These are phyloP conservation scores for Thera britannica DNA, from an alignment of 2,888 invertebrate genomes.

Conservation along the genomic window DNA sequence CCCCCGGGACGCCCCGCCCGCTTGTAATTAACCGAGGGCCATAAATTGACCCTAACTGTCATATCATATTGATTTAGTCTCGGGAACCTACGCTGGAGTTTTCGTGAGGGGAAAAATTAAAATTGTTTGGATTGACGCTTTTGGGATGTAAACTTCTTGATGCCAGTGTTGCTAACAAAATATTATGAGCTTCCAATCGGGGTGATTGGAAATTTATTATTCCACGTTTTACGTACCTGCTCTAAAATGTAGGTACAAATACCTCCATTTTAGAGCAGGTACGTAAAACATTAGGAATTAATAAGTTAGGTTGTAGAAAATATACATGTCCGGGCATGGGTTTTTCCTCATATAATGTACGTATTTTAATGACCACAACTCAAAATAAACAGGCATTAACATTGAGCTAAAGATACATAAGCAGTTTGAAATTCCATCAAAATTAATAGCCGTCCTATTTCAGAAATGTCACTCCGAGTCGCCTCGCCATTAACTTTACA, in stretches of 20 bases:
- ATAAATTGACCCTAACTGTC: conserved; percentile 85
- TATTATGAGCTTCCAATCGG: not conserved
- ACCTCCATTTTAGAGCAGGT: not conserved
- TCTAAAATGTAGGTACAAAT: no score
- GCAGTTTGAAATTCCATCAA: conserved; percentile 17
- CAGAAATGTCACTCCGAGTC: conserved; percentile 20
- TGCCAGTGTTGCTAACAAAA: conserved; percentile 11
- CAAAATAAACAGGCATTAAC: conserved; percentile 4
- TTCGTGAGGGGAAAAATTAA: conserved; percentile 57
- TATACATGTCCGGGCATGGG: not conserved
- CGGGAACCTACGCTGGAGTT: conserved; percentile 64
- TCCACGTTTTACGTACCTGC: conserved; percentile 11
- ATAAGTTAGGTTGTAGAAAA: not conserved
- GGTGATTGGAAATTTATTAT: conserved; percentile 16
- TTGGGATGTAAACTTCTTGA: conserved; percentile 47
- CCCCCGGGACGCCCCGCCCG: conserved; percentile 62
- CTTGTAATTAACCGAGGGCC: conserved; percentile 83
- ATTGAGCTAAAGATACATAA: conserved; percentile 8
- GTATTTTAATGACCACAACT: not conserved
- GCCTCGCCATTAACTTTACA: conserved; percentile 22
- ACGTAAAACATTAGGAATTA: not conserved
- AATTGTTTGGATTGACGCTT: conserved; percentile 62
- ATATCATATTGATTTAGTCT: conserved; percentile 85
- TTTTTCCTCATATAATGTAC: not conserved
- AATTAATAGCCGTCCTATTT: conserved; percentile 24